phyloP scores from a whole-genome alignment of 1,140 invertebrate genomes.

The Pogonomyrmex barbatus region DNA sequence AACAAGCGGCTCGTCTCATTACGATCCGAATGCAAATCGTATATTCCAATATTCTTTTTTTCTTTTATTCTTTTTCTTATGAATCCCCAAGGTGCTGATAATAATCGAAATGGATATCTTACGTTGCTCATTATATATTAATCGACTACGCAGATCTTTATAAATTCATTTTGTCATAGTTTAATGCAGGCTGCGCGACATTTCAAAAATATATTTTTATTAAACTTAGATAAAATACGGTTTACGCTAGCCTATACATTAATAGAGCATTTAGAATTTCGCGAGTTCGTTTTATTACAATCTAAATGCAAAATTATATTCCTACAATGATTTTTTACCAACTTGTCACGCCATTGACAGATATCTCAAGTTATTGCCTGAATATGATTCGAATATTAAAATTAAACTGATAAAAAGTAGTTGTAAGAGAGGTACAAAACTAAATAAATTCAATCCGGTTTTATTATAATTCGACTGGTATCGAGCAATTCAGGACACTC shows the following conservation, averaged over 20 bases:
- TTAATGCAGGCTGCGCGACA: not conserved
- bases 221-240: not conserved
- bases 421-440: not conserved
- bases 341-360: not conserved
- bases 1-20: conserved; percentile 14
- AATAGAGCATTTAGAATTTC: not conserved
- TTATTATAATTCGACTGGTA: not conserved
- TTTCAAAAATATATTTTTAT: not conserved
- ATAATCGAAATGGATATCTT: not conserved
- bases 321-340: not conserved
- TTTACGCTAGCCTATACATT: not conserved
- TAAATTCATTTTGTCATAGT: not conserved
- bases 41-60: conserved; percentile 7
- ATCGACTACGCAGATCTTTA: conserved; percentile 4
- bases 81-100: not conserved
- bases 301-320: not conserved
- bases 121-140: not conserved
- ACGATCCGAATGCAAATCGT: not conserved
- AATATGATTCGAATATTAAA: not conserved
- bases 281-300: not conserved
- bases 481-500: not conserved
- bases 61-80: not conserved
- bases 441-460: conserved; percentile 8
- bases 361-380: not conserved
- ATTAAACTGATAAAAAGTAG: not conserved